These are phyloP conservation scores for Eupelmus urozonus DNA, from an alignment of 2,888 invertebrate species.

Conservation along the genomic window DNA sequence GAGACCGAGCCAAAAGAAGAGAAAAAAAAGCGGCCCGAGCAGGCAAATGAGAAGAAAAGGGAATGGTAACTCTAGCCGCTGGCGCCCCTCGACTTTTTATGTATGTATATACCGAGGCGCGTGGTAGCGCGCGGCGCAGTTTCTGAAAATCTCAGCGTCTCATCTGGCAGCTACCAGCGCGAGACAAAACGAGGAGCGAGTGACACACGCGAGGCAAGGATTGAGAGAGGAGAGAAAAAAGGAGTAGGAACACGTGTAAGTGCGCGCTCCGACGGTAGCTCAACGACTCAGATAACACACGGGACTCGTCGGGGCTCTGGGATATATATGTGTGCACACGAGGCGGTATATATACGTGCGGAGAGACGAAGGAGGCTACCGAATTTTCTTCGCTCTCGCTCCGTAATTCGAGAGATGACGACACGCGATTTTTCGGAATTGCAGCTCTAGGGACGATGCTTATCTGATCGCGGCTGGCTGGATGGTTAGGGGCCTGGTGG, in stretches of 20 bases:
- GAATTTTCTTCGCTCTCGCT: slow-evolving; percentile 68
- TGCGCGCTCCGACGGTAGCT: slow-evolving; percentile 69
- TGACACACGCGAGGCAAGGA: slow-evolving; percentile 16
- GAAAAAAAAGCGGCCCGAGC: background rate
- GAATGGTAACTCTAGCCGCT: slow-evolving; percentile 73
- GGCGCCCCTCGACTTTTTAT: slow-evolving; percentile 73
- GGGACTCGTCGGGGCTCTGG: too few relatives aligned
- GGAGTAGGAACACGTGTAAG: slow-evolving; percentile 58
- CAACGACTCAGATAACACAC: slow-evolving; percentile 69
- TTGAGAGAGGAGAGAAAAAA: slow-evolving; percentile 38
- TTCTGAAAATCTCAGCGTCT: slow-evolving; percentile 70
- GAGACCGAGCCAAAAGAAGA: slow-evolving; percentile 31
- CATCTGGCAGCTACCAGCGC: slow-evolving; percentile 18
- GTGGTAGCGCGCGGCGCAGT: slow-evolving; percentile 66
- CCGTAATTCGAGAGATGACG: slow-evolving; percentile 45
- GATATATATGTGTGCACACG: slow-evolving; percentile 65
- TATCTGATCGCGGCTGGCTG: background rate
- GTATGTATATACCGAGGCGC: too few relatives aligned
- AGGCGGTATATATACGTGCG: slow-evolving; percentile 59
- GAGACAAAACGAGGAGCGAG: slow-evolving; percentile 45
- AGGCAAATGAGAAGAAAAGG: slow-evolving; percentile 48
- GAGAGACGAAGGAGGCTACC: slow-evolving; percentile 71
- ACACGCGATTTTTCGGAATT: slow-evolving; percentile 56
- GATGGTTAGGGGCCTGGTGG: background rate
- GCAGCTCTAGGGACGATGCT: background rate